These are phyloP conservation scores for Trematomus loennbergii DNA, from an alignment of 2,113 vertebrate genomes.

Conservation along the genomic window DNA sequence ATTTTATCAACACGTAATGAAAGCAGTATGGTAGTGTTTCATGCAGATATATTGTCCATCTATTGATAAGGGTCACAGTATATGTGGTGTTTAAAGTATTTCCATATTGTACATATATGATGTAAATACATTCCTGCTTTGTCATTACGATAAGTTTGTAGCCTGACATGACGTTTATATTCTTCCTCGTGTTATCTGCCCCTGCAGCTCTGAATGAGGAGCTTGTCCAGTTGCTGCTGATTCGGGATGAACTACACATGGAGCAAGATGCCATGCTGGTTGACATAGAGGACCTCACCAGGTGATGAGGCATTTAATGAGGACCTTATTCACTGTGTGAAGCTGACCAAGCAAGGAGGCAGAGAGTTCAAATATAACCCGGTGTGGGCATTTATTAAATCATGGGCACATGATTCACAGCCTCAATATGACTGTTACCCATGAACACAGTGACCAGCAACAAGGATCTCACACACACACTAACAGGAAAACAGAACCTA, in stretches of 20 bases:
- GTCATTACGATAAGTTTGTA: not conserved
- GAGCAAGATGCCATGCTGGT: slow-evolving; percentile 99
- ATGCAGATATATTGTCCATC: not conserved
- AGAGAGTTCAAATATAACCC: too few relatives aligned
- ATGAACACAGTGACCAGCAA: too few relatives aligned
- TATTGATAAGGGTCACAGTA: not conserved
- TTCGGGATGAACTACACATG: slow-evolving; percentile 97
- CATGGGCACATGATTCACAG: too few relatives aligned
- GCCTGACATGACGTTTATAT: not conserved
- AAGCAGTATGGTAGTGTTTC: not conserved
- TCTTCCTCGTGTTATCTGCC: not conserved
- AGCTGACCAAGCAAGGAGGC: too few relatives aligned
- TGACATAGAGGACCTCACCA: slow-evolving; percentile 98
- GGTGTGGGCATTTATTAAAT: too few relatives aligned
- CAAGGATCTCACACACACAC: too few relatives aligned
- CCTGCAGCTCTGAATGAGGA: slow-evolving; percentile 95
- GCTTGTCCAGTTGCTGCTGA: slow-evolving; percentile 96
- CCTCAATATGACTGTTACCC: too few relatives aligned
- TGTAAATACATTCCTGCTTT: not conserved
- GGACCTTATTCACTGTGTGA: not conserved
- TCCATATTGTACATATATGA: not conserved
- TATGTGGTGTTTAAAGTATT: not conserved
- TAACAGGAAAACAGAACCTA: too few relatives aligned
- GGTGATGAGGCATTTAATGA: slow-evolving; percentile 77
- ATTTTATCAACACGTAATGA: slow-evolving; percentile 1